Evolutionary conservation across 2,797 vertebrate genomes (phyloP).

Genomic region (Molossus molossus): DNA sequence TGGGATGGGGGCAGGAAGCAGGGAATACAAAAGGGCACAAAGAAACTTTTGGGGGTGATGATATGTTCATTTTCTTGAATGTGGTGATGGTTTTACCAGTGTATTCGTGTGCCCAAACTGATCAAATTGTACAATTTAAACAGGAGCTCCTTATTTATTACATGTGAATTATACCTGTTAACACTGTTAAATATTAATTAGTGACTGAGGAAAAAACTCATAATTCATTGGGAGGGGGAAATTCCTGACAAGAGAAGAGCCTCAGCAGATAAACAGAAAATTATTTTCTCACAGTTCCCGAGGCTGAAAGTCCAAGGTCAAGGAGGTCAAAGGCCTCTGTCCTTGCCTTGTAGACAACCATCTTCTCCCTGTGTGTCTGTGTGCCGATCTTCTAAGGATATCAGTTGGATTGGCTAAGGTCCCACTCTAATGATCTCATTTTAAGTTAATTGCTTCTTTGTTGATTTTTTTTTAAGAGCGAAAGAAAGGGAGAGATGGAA

Average conservation of each 20-base stretch:
- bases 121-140: background rate
- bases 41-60: background rate
- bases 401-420: background rate
- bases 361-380: background rate
- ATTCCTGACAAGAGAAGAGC: background rate
- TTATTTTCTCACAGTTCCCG: background rate
- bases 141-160: background rate
- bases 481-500: too few relatives aligned
- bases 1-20: background rate
- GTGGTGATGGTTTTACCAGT: background rate
- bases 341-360: accelerated
- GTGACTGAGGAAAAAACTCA: background rate
- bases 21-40: too few relatives aligned
- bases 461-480: too few relatives aligned
- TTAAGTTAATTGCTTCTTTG: background rate
- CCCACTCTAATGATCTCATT: background rate
- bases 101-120: background rate
- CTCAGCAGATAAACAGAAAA: background rate
- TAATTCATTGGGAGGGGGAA: background rate
- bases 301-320: background rate
- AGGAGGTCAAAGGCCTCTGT: background rate
- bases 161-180: background rate
- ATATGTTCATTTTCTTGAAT: background rate
- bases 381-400: background rate
- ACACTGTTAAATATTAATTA: background rate